phyloP scores from a whole-genome alignment of 1,140 invertebrate genomes.

The Zaprionus capensis region DNA sequence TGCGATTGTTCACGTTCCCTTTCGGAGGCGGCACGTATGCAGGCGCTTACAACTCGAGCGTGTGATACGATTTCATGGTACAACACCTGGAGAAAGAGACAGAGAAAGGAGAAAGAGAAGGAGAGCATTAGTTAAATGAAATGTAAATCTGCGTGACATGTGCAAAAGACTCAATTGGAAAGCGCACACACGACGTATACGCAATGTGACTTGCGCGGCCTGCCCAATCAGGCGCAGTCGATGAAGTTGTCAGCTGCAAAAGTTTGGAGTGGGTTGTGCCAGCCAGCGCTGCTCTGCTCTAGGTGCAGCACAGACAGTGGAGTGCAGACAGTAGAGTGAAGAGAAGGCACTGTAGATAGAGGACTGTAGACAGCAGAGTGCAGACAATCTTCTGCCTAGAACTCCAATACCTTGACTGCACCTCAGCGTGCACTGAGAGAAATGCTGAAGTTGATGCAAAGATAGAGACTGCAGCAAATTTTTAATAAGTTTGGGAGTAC shows the following conservation, averaged over 20 bases:
- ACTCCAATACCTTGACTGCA: slow-evolving; percentile 41
- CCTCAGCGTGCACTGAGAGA: slow-evolving; percentile 32
- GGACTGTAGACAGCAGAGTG: background rate
- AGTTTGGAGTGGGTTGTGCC: slow-evolving; percentile 15
- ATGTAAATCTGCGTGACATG: background rate
- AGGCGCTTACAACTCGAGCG: slow-evolving; percentile 89
- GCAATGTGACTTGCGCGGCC: slow-evolving; percentile 37
- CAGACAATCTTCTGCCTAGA: slow-evolving; percentile 24
- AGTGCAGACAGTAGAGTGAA: background rate
- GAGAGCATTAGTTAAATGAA: slow-evolving; percentile 15
- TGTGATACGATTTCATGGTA: slow-evolving; percentile 90
- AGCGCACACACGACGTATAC: slow-evolving; percentile 55
- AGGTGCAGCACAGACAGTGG: slow-evolving; percentile 20
- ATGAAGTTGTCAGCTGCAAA: slow-evolving; percentile 27
- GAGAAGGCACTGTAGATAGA: background rate
- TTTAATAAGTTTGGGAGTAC: no score
- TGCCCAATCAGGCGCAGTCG: background rate
- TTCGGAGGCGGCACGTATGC: slow-evolving; percentile 85
- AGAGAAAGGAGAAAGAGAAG: slow-evolving; percentile 24
- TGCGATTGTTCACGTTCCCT: slow-evolving; percentile 65
- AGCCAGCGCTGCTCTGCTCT: background rate
- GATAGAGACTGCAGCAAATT: background rate
- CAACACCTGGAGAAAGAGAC: slow-evolving; percentile 86
- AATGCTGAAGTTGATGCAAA: background rate
- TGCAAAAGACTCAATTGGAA: slow-evolving; percentile 33